Evolutionary conservation across 2,888 invertebrate genomes (phyloP), one percentile per base, ranked within the genome.

Genomic region (Entomobrya proxima): DNA sequence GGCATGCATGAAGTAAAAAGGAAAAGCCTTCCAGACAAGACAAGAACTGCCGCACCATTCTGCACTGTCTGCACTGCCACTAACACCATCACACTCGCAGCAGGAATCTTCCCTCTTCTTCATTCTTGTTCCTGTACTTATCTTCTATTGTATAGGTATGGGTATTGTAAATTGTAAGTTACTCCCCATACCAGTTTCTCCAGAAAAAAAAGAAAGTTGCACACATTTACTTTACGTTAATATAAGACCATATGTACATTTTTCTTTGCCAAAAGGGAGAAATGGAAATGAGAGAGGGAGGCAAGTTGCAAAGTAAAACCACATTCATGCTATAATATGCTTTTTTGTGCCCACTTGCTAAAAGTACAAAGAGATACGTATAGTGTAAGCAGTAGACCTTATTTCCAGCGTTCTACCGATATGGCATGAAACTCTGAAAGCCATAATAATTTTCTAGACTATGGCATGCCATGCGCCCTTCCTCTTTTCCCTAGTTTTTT

Each of bases 391-490:
- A 47, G 47, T 67, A 67, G 40, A 67, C 67, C 67, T 40, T 67
- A 13, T 27, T 27, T 40, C 37, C 27, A 1, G 2, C 64, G 35
- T 24, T 64, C 64, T 37, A 18, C 2, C 27, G n/a, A 21, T 37
- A 72, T 72, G 18, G 69, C 13, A 44, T 27, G 35, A 64, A 40
- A 72, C 72, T 40, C 30, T 64, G 72, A 76, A 84, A 69, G 52
- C 35, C 55, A 55, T 78, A 78, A 76, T 50, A 55, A 83, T 72
- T 37, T 64, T 80, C 55, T 69, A 78, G 50, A 69, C 76, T 50
- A 77, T 67, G 64, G 78, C 37, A 76, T 64, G 82, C 32, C 84
- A 84, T 84, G 84, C 84, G 84, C 84, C 78, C 84, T 84, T 84
- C 84, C 58, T 47, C 35, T 50, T 76, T 74, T 74, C 50, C 50